Conservation (phyloP, 2,797 vertebrate genomes). For the Rachycentron canadum region DNA sequence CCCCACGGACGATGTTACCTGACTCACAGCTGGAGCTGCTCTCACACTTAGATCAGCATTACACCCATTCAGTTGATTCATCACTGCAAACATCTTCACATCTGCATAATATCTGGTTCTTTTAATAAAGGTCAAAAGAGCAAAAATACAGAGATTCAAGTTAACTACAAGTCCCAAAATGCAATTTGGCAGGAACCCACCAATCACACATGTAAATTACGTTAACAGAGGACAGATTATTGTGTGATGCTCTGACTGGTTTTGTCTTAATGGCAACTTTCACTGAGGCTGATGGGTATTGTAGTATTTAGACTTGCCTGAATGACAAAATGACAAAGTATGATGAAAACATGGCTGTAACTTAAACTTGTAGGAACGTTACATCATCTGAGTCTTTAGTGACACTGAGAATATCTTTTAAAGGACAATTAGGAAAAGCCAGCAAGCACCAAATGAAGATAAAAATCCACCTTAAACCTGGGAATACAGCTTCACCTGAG, state of each 20-base stretch:
- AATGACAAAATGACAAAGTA: neutral
- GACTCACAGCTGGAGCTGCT: neutral
- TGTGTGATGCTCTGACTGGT: neutral
- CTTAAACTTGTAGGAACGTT: neutral
- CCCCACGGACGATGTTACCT: neutral
- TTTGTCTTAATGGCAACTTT: neutral
- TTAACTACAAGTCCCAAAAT: neutral
- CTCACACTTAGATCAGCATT: neutral
- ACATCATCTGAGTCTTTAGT: neutral
- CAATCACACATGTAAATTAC: no score
- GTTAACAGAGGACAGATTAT: no score
- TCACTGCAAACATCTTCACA: no score
- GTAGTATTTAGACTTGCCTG: neutral
- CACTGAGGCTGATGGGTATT: neutral
- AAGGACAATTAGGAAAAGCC: neutral
- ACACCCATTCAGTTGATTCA: no score
- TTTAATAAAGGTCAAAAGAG: no score
- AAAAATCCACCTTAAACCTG: neutral
- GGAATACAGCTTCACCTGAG: neutral
- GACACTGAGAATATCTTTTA: neutral
- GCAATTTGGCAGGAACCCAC: neutral
- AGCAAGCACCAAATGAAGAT: no score
- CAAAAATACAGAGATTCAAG: no score
- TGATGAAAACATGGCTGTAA: no score
- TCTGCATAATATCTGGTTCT: no score